Conservation (phyloP, 2,888 invertebrate species). For the Cosmopolites sordidus region DNA sequence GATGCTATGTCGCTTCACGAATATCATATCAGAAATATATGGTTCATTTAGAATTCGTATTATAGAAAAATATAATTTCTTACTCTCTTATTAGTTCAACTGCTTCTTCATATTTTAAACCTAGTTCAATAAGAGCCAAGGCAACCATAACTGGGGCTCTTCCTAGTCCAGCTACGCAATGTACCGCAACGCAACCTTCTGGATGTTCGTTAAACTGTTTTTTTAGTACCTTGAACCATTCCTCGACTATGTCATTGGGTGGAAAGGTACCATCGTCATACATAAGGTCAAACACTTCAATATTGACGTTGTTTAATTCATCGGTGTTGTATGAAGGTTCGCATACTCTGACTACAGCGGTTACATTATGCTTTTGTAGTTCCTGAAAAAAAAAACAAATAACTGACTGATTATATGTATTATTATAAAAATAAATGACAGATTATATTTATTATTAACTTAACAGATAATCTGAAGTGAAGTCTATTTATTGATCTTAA, state of each 20-base stretch:
- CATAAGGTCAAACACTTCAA: constrained; percentile 89
- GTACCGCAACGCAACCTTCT: constrained; percentile 91
- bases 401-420: too few relatives aligned
- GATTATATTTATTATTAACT: too few relatives aligned
- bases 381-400: constrained; percentile 78
- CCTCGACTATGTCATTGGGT: constrained; percentile 83
- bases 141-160: constrained; percentile 98
- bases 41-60: too few relatives aligned
- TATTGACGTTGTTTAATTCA: constrained; percentile 82
- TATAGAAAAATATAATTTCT: too few relatives aligned
- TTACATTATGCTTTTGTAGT: constrained; percentile 92
- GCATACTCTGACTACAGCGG: constrained; percentile 96
- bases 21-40: too few relatives aligned
- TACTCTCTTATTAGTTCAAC: constrained; percentile 96
- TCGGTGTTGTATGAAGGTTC: constrained; percentile 96
- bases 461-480: too few relatives aligned
- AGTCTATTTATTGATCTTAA: too few relatives aligned
- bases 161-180: constrained; percentile 97
- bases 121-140: constrained; percentile 95
- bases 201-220: constrained; percentile 79
- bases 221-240: constrained; percentile 83
- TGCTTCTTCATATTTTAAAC: constrained; percentile 97
- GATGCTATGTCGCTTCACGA: too few relatives aligned
- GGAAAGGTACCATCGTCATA: constrained; percentile 95
- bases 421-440: too few relatives aligned